Percentiles rank a stretch among this genome's conserved stretches.
phyloP scores from a whole-genome alignment of 2,888 invertebrate species.

The Euspilapteryx auroguttella region DNA sequence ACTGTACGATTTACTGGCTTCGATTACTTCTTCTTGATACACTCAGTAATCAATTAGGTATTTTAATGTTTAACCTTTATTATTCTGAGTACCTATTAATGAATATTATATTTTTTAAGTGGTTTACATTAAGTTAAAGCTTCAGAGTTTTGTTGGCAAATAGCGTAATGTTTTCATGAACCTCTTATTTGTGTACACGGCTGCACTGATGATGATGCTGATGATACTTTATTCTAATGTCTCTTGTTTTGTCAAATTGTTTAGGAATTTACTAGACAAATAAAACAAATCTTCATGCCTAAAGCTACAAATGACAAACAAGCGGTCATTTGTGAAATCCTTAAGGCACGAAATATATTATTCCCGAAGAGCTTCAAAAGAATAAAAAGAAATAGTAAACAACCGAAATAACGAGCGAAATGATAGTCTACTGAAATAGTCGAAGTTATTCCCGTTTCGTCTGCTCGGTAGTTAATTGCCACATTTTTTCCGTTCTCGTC shows the following conservation, averaged over 20 bases:
- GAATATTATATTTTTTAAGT: too few species aligned
- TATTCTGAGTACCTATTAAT: too few species aligned
- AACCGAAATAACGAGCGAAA: constrained; percentile 42
- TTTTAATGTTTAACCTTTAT: too few species aligned
- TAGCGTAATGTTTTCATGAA: background rate
- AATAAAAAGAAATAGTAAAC: constrained; percentile 37
- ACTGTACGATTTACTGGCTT: too few species aligned
- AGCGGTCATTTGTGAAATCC: background rate
- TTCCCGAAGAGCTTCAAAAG: constrained; percentile 19
- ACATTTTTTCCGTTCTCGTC: constrained; percentile 47
- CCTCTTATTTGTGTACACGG: background rate
- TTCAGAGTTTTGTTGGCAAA: too few species aligned
- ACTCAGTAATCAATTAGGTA: too few species aligned
- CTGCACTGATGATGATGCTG: too few species aligned
- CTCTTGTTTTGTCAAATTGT: background rate
- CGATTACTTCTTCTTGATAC: too few species aligned
- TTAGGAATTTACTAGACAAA: background rate
- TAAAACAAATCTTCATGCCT: background rate
- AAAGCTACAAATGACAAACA: background rate
- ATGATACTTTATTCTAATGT: too few species aligned
- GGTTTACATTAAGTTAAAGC: too few species aligned
- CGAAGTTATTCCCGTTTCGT: constrained; percentile 30
- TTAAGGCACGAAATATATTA: background rate
- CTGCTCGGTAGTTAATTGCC: constrained; percentile 46
- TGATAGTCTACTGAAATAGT: constrained; percentile 42